These are phyloP conservation scores for Watsonalla cultraria DNA, from an alignment of 2,888 invertebrate species.

Conservation along the genomic window DNA sequence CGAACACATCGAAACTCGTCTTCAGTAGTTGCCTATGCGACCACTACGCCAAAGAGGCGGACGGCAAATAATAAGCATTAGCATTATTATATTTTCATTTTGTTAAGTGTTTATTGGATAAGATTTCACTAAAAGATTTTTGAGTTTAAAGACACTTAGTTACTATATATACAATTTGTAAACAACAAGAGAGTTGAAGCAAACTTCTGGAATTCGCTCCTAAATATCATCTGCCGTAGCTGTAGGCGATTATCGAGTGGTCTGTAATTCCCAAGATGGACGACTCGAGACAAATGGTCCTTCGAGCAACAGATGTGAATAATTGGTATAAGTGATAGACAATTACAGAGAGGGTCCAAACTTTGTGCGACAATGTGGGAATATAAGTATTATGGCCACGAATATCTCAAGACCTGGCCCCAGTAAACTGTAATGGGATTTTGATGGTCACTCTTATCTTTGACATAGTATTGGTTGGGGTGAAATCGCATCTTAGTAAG, in stretches of 20 bases:
- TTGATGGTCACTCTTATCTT: neutral
- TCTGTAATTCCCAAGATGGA: slow-evolving; percentile 2
- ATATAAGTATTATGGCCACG: neutral
- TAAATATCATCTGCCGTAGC: neutral
- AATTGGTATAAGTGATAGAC: slow-evolving; percentile 25
- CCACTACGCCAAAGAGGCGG: no score
- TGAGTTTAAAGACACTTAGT: no score
- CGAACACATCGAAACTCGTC: no score
- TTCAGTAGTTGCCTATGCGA: no score
- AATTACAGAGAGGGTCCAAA: slow-evolving; percentile 16
- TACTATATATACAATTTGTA: neutral
- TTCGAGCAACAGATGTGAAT: slow-evolving; percentile 22
- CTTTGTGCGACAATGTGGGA: slow-evolving; percentile 4
- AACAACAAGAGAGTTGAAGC: neutral
- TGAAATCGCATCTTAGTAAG: no score
- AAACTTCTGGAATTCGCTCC: neutral
- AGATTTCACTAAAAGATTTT: no score
- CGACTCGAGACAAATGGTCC: slow-evolving; percentile 10
- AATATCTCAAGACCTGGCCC: neutral
- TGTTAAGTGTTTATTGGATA: no score
- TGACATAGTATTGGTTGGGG: no score
- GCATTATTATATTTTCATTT: no score
- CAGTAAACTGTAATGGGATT: neutral
- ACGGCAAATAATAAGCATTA: no score
- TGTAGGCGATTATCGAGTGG: slow-evolving; percentile 1